A percentile compares a stretch with the other conserved stretches of the same genome.
Evolutionary conservation across 2,888 invertebrate species (phyloP).

Genomic region (Agrilus biguttatus): DNA sequence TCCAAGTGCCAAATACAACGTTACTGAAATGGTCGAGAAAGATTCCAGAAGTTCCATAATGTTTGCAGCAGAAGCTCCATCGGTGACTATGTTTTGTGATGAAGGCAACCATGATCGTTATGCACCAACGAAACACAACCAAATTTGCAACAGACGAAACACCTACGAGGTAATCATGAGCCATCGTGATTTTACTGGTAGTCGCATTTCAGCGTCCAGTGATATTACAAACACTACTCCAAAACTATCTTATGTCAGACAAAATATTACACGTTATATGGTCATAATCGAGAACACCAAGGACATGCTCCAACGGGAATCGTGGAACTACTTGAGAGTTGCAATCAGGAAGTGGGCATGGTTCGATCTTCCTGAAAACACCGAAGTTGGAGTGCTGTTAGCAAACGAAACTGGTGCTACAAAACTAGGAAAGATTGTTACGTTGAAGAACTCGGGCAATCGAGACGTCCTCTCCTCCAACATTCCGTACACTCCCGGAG

Average conservation of each 20-base stretch:
- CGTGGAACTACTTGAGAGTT: slow-evolving; percentile 42
- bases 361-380: slow-evolving; percentile 37
- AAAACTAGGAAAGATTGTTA: slow-evolving; percentile 24
- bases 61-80: slow-evolving; percentile 36
- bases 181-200: slow-evolving; percentile 35
- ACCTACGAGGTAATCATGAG: slow-evolving; percentile 41
- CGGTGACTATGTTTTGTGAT: slow-evolving; percentile 46
- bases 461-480: slow-evolving; percentile 32
- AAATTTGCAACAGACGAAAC: slow-evolving; percentile 43
- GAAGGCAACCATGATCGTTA: slow-evolving; percentile 43
- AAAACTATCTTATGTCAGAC: slow-evolving; percentile 35
- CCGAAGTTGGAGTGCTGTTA: slow-evolving; percentile 37
- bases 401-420: slow-evolving; percentile 30
- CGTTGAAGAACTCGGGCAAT: slow-evolving; percentile 22
- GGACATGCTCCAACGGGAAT: slow-evolving; percentile 41
- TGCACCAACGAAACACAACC: slow-evolving; percentile 52
- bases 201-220: slow-evolving; percentile 17
- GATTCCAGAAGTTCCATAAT: slow-evolving; percentile 37
- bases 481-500: slow-evolving; percentile 37
- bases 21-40: slow-evolving; percentile 29
- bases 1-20: slow-evolving; percentile 21
- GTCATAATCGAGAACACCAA: slow-evolving; percentile 43
- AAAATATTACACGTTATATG: slow-evolving; percentile 38
- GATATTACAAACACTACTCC: slow-evolving; percentile 33
- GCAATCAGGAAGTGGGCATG: slow-evolving; percentile 44